Evolutionary conservation across 2,888 invertebrate genomes (phyloP), one percentile per base, ranked within the genome.

Genomic region (Apamea epomidion): DNA sequence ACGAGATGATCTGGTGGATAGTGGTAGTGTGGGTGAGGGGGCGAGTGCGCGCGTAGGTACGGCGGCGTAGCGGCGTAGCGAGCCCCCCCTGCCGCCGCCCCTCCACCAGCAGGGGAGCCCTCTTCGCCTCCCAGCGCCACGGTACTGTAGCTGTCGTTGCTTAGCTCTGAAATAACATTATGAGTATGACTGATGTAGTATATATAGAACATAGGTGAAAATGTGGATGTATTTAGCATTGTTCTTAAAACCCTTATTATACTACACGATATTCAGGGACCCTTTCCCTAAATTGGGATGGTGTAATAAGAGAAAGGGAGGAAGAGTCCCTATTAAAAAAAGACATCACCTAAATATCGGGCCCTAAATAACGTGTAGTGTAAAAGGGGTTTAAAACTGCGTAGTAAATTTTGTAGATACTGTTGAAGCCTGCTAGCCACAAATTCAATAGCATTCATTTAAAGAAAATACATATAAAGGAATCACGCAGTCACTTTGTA

Each of bases 131-230:
- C 98, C 97, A 98, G 97, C 92, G 98, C 98, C 86, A 98, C 98
- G 21, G 98, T 99, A 89, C 98, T 98, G 95, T 98, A 99, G 96
- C 99, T 99, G 94, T 99, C 99, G 95, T 99, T 99, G 94, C 98
- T 98, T 89, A 99, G 96, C 97, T 99, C 99, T 99, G 97, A 65
- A 86, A 88, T 58, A 37, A 51, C 5, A 48, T 16, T 37, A 16
- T 32, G 32, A 32, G 32, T 32, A 32, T 7, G 8, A 64, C 37
- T 21, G 18, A 67, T 62, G 2, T 42, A 81, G 29, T 51, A 1
- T 8, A 45, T 51, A 1, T 8, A 45, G 16, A 32, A 54, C 16
- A 21, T 21, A 21, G 4, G 5, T 25, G 12, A 4, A 64, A 76
- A 64, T 25, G 25, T 62, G 64, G 14, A 72, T 51, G 0, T n/a